These are phyloP conservation scores for Drosophila prolongata DNA, from an alignment of 2,888 invertebrate species.

Conservation along the genomic window DNA sequence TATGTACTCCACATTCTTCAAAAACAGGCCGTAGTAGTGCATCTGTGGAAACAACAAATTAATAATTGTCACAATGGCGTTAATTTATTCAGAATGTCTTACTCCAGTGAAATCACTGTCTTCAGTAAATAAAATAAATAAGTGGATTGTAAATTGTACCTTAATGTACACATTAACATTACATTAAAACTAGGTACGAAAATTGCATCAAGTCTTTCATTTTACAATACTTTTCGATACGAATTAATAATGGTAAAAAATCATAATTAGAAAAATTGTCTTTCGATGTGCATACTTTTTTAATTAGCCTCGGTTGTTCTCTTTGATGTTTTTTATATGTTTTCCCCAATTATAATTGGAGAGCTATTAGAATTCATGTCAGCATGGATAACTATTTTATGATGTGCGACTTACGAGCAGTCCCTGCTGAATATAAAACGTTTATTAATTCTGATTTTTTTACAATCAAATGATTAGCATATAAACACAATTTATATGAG, in stretches of 20 bases:
- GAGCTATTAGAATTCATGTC: conserved; percentile 8
- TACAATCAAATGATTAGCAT: neutral
- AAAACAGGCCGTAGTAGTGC: conserved; percentile 48
- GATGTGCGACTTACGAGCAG: conserved; percentile 25
- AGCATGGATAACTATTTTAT: conserved; percentile 18
- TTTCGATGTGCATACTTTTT: no score
- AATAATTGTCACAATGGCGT: neutral
- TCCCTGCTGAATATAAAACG: conserved; percentile 6
- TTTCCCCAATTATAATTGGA: neutral
- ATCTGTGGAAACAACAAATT: conserved; percentile 42
- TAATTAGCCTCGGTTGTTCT: no score
- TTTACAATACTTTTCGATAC: no score
- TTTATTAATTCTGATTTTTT: neutral
- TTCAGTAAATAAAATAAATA: no score
- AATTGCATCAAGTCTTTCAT: no score
- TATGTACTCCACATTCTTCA: conserved; percentile 45
- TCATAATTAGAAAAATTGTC: no score
- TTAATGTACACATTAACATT: no score
- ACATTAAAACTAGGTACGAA: no score
- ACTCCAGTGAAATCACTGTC: no score
- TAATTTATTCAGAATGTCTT: no score
- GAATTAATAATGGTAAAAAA: no score
- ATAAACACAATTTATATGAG: neutral
- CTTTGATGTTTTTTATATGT: conserved; percentile 3
- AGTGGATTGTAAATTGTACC: no score